Base-by-base conservation (phyloP, 2,888 invertebrate genomes). In the Exocentrus adspersus region DNA sequence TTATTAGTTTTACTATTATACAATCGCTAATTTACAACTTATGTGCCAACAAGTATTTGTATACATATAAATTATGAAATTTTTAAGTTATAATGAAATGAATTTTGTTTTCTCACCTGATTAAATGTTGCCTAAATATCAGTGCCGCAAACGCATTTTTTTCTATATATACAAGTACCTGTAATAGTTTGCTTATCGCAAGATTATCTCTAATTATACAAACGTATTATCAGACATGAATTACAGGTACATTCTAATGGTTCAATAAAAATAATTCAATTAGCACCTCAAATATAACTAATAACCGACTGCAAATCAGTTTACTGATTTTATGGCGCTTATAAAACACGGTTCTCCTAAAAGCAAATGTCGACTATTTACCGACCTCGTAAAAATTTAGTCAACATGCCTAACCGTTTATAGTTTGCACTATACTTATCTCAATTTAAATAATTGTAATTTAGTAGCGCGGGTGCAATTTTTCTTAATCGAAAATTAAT, bases 401-500 rank as follows among this genome's bases (percentile, higher is more conserved):
- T 21, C 30, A 37, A 53, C 21, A 41, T 24, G 14, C n/a, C n/a
- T n/a, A n/a, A 28, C 14, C 12, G 12, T 37, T 37, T 30, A 30
- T 7, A 30, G 28, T 12, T 21, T 12, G 50, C n/a, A 20, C 42
- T 12, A n/a, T n/a, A 42, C 30, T 54, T 54, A 54, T 54, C 54
- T 19, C n/a, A 19, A 12, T 6, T 42, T 20, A 41, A 53, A 21
- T 14, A 53, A 14, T 28, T 19, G 1, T 19, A 51, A 19, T 19
- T 51, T 30, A 41, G 12, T 41, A 41, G 12, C 21, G 21, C 20
- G 24, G 12, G n/a, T n/a, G n/a, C 17, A 16, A 41, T 24, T 53
- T 41, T 42, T n/a, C 21, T 41, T 53, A 42, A 41, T 53, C 53
- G 30, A 53, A 53, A 41, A 53, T 2, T 53, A 53, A 53, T 53